A percentile compares a stretch with the other conserved stretches of the same genome.
phyloP scores from a whole-genome alignment of 2,888 invertebrate genomes.

The Neocrepidodera transversa region DNA sequence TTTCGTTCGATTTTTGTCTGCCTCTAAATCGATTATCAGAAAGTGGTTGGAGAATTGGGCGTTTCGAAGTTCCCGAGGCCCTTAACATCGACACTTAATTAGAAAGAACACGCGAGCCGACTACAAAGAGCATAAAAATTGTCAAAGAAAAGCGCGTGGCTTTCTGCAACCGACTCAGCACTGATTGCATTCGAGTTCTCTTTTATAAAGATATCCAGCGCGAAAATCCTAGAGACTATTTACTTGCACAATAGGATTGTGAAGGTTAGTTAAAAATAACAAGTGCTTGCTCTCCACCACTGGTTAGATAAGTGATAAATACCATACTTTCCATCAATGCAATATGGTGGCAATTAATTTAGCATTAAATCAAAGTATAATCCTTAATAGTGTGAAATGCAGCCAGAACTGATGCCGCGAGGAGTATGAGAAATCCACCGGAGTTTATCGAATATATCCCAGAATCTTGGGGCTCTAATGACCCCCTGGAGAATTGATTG shows the following conservation, averaged over 20 bases:
- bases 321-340: constrained; percentile 16
- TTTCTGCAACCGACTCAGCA: constrained; percentile 9
- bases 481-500: constrained; percentile 54
- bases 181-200: constrained; percentile 16
- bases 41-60: constrained; percentile 7
- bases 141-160: constrained; percentile 1
- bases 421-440: constrained; percentile 36
- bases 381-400: constrained; percentile 39
- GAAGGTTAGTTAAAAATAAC: background rate
- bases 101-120: constrained; percentile 11
- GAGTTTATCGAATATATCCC: constrained; percentile 43
- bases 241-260: background rate
- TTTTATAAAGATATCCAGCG: background rate
- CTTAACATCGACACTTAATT: constrained; percentile 20
- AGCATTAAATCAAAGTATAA: constrained; percentile 42
- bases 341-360: constrained; percentile 26
- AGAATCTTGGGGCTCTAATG: constrained; percentile 48
- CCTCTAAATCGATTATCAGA: constrained; percentile 16
- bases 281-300: too few species aligned
- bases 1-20: background rate
- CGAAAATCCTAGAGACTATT: background rate
- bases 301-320: too few species aligned
- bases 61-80: background rate
- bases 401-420: constrained; percentile 30
- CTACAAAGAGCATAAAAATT: constrained; percentile 18